Evolutionary conservation across 2,888 invertebrate species (phyloP), one percentile per base, ranked within the genome.

Genomic region (Drosophila lutescens): DNA sequence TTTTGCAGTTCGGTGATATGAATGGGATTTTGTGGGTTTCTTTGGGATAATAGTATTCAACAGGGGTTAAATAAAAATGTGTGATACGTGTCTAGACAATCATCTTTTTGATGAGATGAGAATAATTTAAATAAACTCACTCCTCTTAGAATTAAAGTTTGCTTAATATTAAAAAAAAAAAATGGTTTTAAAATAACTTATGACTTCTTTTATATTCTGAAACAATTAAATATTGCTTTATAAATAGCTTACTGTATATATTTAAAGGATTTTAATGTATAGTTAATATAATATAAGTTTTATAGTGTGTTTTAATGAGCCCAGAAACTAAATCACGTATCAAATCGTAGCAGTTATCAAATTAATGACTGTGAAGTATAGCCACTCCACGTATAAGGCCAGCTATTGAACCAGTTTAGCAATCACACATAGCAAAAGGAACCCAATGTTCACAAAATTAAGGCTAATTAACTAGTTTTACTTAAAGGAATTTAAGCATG

Each of bases 11-110:
- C n/a, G 20, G n/a, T 10, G 15, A 20, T 23, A 17, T 40, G 38
- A 46, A 51, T 32, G 38, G 12, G 15, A 51, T 47, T 51, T 6
- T 54, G 46, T 47, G 54, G 46, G 40, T 36, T 54, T 40, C 5
- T 10, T 8, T 6, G 41, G 12, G 38, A 23, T 17, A 23, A 66
- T 53, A 10, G 17, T 12, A 23, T n/a, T 38, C 12, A 41, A 34
- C 12, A 34, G 34, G 26, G 5, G 13, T 17, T 17, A 15, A 38
- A 12, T 17, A 15, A 9, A 26, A 26, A 6, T 26, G 5, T 26
- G 4, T 4, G 5, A 5, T 26, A 6, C 26, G 5, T 26, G 0
- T 26, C 6, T 26, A 6, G 26, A 26, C 26, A 5, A 26, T 26
- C 26, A 26, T 26, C 26, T 26, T 26, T 26, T 26, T 26, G 26